Base-by-base conservation (phyloP, 2,113 vertebrate species). In the Psephotus haematonotus region DNA sequence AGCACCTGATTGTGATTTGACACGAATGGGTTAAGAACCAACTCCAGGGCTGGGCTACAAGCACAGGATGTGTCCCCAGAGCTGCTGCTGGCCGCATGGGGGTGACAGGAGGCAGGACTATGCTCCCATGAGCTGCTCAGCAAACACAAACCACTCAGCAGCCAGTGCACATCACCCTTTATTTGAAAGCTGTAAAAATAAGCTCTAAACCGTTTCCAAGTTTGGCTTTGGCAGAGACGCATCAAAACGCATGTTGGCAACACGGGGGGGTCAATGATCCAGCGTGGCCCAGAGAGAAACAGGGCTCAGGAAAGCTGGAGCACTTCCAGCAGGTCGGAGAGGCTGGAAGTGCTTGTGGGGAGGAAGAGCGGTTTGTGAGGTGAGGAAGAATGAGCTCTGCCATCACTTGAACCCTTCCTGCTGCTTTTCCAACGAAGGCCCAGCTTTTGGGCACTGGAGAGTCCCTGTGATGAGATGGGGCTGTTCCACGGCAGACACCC, bases 211-310 rank as follows among this genome's bases (percentile, higher is more conserved):
- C 15, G 3, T 9, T 49, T 11, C 67, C 2, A n/a, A 93, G 74
- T 97, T 98, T 97, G 97, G 97, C 97, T 95, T 80, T 60, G 2
- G 64, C 59, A 69, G 46, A 55, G 24, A 67, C 3, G 29, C 68
- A 65, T 37, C 47, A 39, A 43, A 55, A 55, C 35, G 55, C 76
- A 53, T 12, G 49, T 80, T 98, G 98, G 98, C 98, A 95, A 35
- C 16, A 9, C 39, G 63, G 5, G 3, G 47, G 29, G 23, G 25
- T 7, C 0, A 10, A 33, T 4, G 7, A 78, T 10, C 65, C 39
- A 3, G 2, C 6, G 47, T 19, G 68, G 46, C 15, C 2, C 1
- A 2, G 7, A 3, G 7, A n/a, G 9, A 77, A 87, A 19, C 1
- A 0, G 28, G 60, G 37, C 31, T 57, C 17, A 19, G 28, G 13